phyloP scores from a whole-genome alignment of 2,888 invertebrate species.

The Biston stratarius region DNA sequence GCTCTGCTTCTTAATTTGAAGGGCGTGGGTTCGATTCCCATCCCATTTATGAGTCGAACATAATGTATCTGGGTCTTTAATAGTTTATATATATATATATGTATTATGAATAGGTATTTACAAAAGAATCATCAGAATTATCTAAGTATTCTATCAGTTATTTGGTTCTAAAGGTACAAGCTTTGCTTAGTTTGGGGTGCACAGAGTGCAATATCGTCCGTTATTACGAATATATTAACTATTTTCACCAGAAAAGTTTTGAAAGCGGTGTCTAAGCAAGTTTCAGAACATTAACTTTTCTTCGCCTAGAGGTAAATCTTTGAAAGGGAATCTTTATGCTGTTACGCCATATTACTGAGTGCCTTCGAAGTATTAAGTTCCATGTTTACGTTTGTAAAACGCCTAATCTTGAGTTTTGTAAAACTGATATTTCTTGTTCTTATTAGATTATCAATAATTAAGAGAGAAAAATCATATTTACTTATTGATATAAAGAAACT shows the following conservation, averaged over 20 bases:
- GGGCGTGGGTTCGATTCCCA: too few species aligned
- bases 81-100: too few species aligned
- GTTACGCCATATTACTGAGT: slow-evolving; percentile 39
- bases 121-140: too few species aligned
- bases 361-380: slow-evolving; percentile 7
- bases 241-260: slow-evolving; percentile 47
- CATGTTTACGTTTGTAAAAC: not conserved
- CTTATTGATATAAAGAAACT: too few species aligned
- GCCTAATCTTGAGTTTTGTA: not conserved
- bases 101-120: too few species aligned
- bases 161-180: too few species aligned
- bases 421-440: not conserved
- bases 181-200: not conserved
- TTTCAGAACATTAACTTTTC: slow-evolving; percentile 55
- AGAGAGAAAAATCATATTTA: too few species aligned
- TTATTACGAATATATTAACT: too few species aligned
- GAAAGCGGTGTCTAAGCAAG: slow-evolving; percentile 48
- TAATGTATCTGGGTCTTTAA: too few species aligned
- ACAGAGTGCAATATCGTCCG: too few species aligned
- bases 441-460: not conserved
- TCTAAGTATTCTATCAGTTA: not conserved
- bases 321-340: slow-evolving; percentile 49
- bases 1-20: too few species aligned
- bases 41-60: too few species aligned
- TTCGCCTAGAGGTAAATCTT: slow-evolving; percentile 54